Evolutionary conservation across 2,113 vertebrate species (phyloP).

Genomic region (Chroicocephalus ridibundus): DNA sequence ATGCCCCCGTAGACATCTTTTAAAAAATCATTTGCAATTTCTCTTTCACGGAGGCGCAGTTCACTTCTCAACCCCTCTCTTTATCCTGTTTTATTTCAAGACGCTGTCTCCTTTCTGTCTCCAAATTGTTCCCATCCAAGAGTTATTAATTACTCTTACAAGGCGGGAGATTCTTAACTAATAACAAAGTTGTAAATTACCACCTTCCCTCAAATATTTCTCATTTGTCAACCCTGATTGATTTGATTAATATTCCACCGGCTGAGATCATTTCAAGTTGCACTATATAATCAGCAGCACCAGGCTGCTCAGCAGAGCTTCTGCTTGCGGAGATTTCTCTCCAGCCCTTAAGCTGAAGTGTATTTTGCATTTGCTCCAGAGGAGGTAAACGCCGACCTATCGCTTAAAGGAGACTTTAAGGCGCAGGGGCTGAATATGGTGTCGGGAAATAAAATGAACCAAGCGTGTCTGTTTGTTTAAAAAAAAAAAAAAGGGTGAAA

Average conservation of each 20-base stretch:
- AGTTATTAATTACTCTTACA: conserved; percentile 81
- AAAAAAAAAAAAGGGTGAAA: rapidly evolving
- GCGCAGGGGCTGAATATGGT: neutral
- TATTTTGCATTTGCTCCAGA: neutral
- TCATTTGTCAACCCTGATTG: conserved; percentile 80
- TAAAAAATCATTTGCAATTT: conserved; percentile 51
- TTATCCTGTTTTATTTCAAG: conserved; percentile 56
- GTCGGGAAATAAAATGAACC: neutral
- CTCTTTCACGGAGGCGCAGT: conserved; percentile 16
- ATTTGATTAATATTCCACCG: conserved; percentile 75
- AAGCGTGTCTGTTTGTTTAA: neutral
- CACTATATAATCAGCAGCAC: conserved; percentile 37
- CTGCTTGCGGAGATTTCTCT: neutral
- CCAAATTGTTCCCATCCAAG: conserved; percentile 67
- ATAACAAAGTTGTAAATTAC: conserved; percentile 83
- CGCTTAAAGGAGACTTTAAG: neutral
- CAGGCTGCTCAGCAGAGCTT: conserved; percentile 3
- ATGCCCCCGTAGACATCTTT: neutral
- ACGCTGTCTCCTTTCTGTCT: conserved; percentile 33
- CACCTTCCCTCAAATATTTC: conserved; percentile 76
- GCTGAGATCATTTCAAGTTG: conserved; percentile 68
- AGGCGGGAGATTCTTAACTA: conserved; percentile 79
- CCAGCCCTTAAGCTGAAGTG: neutral
- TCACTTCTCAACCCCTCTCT: conserved; percentile 37
- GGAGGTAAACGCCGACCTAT: neutral